These are phyloP conservation scores for Rhabditoides inermis DNA, from an alignment of 2,888 invertebrate genomes.

Conservation along the genomic window DNA sequence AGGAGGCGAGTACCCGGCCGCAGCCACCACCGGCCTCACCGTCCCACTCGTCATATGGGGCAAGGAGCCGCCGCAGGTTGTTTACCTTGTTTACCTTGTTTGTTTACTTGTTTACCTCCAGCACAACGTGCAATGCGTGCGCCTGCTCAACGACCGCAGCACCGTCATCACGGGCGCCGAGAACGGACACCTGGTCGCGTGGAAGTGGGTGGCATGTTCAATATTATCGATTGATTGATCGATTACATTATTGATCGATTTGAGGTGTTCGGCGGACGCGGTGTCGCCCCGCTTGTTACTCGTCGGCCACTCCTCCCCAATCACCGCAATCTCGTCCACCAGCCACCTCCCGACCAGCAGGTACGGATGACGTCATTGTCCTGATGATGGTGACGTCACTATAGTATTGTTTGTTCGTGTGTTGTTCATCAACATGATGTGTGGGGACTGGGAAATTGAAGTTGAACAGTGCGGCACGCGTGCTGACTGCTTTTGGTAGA, in stretches of 20 bases:
- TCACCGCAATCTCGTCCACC: constrained; percentile 71
- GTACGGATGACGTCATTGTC: constrained; percentile 63
- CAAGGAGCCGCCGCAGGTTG: constrained; percentile 82
- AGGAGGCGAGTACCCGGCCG: neutral
- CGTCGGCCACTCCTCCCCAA: constrained; percentile 90
- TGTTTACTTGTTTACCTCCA: no score
- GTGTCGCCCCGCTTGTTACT: constrained; percentile 83
- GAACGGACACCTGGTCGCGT: constrained; percentile 93
- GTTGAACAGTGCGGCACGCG: no score
- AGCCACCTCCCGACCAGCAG: constrained; percentile 69
- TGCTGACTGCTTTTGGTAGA: no score
- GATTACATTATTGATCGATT: constrained; percentile 2
- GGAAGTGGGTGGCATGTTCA: no score
- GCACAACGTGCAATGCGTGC: no score
- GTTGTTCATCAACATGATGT: no score
- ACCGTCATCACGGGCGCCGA: constrained; percentile 79
- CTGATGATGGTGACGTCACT: constrained; percentile 90
- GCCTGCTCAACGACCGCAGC: constrained; percentile 80
- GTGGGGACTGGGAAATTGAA: constrained; percentile 61
- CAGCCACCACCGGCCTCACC: constrained; percentile 61
- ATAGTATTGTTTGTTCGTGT: no score
- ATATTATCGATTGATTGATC: constrained; percentile 47
- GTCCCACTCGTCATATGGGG: constrained; percentile 98
- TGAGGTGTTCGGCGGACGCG: constrained; percentile 54
- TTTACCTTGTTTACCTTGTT: constrained; percentile 61